phyloP scores from a whole-genome alignment of 2,113 vertebrate species.

The Hemibagrus wyckioides region DNA sequence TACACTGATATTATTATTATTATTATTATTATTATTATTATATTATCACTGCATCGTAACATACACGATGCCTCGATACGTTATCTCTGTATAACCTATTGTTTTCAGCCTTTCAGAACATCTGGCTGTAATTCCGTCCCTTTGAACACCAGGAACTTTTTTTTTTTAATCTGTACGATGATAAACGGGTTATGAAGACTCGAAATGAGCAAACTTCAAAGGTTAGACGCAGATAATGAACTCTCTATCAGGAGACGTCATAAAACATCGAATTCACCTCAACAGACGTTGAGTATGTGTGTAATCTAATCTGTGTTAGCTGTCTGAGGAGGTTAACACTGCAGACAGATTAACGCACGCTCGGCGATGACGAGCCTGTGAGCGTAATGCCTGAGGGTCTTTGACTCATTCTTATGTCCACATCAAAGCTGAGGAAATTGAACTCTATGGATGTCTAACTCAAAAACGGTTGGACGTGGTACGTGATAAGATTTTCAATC shows the following conservation, averaged over 20 bases:
- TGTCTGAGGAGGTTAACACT: neutral
- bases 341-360: neutral
- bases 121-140: neutral
- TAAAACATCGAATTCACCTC: neutral
- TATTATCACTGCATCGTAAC: neutral
- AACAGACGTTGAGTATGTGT: neutral
- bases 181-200: neutral
- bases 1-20: neutral
- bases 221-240: neutral
- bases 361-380: neutral
- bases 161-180: neutral
- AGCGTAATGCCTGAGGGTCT: neutral
- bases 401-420: slow-evolving; percentile 17
- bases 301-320: neutral
- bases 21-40: too few relatives aligned
- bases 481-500: slow-evolving; percentile 23
- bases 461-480: neutral
- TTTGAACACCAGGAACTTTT: neutral
- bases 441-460: neutral
- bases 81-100: slow-evolving; percentile 6
- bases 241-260: slow-evolving; percentile 1
- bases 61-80: neutral
- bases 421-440: slow-evolving; percentile 16
- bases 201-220: slow-evolving; percentile 13
- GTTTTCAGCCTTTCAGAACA: neutral